Conservation (phyloP, 2,113 vertebrate genomes). For the Clarias batrachus region DNA sequence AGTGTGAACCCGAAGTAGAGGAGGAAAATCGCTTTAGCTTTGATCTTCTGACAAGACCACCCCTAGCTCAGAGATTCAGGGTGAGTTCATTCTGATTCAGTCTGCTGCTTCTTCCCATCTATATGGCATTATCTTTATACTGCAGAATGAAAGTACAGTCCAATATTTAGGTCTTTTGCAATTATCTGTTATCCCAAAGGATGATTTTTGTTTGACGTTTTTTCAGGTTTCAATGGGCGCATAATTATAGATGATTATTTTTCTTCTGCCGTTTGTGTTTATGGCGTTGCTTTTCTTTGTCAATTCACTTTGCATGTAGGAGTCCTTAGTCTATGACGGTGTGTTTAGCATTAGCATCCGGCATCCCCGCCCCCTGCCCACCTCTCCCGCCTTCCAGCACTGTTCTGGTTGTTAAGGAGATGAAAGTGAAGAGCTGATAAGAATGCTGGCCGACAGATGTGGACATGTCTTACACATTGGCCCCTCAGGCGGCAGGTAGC, state of each 20-base stretch:
- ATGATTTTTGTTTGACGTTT: neutral
- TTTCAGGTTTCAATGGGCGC: neutral
- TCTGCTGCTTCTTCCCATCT: neutral
- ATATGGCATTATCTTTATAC: neutral
- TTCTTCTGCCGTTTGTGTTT: neutral
- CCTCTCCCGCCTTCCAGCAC: neutral
- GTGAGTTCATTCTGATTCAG: neutral
- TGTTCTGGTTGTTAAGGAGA: conserved; percentile 41
- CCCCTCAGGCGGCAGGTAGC: conserved; percentile 54
- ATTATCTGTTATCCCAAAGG: neutral
- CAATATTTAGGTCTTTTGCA: neutral
- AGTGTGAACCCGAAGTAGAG: conserved; percentile 26
- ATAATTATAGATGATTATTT: no score
- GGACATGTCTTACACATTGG: conserved; percentile 52
- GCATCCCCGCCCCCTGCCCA: neutral
- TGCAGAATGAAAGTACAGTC: conserved; percentile 16
- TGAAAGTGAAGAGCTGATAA: conserved; percentile 53
- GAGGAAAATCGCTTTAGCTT: conserved; percentile 29
- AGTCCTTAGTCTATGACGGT: neutral
- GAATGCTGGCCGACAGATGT: conserved; percentile 53
- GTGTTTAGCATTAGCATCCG: neutral
- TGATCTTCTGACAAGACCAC: conserved; percentile 35
- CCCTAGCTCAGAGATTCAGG: neutral
- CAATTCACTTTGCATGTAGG: conserved; percentile 31
- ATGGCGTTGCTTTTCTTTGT: neutral